These are phyloP conservation scores for Desmodus rotundus DNA, from an alignment of 2,113 vertebrate species.

Conservation along the genomic window DNA sequence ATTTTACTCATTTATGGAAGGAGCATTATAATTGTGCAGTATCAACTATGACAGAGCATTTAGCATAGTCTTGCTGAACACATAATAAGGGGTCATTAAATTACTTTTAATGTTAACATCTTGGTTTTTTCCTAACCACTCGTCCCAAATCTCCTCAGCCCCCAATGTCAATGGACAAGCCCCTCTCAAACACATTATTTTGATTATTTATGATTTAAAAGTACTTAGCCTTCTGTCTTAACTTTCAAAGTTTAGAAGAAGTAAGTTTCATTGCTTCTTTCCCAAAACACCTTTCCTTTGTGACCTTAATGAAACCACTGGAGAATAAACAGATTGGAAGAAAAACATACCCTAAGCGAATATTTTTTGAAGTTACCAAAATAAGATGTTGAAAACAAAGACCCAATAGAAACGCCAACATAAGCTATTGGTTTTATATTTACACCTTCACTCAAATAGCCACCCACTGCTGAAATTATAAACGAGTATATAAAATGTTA, in stretches of 20 bases:
- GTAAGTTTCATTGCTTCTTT: conserved; percentile 12
- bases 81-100: conserved; percentile 8
- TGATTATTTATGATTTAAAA: neutral
- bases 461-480: conserved; percentile 5
- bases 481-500: neutral
- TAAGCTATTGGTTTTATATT: conserved; percentile 50
- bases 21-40: neutral
- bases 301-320: conserved; percentile 22
- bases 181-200: neutral
- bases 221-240: neutral
- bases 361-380: conserved; percentile 71
- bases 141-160: neutral
- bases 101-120: conserved; percentile 25
- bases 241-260: neutral
- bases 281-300: conserved; percentile 19
- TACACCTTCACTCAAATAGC: conserved; percentile 12
- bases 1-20: neutral
- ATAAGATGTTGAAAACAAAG: conserved; percentile 47
- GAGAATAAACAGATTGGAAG: conserved; percentile 40
- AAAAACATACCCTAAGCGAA: conserved; percentile 53
- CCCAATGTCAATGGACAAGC: neutral
- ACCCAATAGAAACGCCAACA: conserved; percentile 40
- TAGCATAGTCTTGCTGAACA: neutral
- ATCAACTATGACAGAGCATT: neutral
- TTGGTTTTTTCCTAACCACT: neutral